These are phyloP conservation scores for Protonibea diacanthus DNA, from an alignment of 2,797 vertebrate genomes.

Conservation along the genomic window DNA sequence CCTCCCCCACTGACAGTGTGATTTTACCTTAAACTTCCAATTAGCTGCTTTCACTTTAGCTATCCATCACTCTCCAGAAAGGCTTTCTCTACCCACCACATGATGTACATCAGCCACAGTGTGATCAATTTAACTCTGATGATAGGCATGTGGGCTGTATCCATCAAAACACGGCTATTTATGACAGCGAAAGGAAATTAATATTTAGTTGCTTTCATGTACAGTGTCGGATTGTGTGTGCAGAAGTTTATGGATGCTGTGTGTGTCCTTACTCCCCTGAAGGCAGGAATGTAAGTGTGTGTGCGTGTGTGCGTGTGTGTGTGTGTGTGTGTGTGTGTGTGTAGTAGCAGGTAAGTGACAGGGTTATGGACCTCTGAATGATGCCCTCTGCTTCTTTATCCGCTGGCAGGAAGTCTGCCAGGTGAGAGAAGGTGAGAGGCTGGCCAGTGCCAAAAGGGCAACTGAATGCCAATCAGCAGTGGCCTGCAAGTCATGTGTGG, in stretches of 20 bases:
- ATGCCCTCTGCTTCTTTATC: conserved; percentile 56
- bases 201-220: conserved; percentile 57
- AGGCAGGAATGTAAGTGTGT: conserved; percentile 26
- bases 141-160: conserved; percentile 62
- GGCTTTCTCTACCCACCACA: conserved; percentile 36
- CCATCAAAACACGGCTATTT: conserved; percentile 63
- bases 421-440: conserved; percentile 64
- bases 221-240: conserved; percentile 16
- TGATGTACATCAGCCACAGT: conserved; percentile 65
- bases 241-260: conserved; percentile 26
- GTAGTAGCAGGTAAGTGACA: conserved; percentile 52
- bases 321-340: conserved; percentile 30
- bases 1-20: conserved; percentile 59
- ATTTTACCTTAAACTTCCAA: conserved; percentile 76
- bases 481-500: conserved; percentile 57
- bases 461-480: conserved; percentile 69
- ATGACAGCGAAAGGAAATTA: conserved; percentile 63
- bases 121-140: conserved; percentile 69
- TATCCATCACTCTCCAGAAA: conserved; percentile 66
- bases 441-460: conserved; percentile 64
- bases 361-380: conserved; percentile 68
- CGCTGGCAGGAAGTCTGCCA: conserved; percentile 61
- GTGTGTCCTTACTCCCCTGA: neutral
- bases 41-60: conserved; percentile 71
- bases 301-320: conserved; percentile 23